Conservation (phyloP, 1,140 invertebrate species). For the Pseudomyrmex gracilis region DNA sequence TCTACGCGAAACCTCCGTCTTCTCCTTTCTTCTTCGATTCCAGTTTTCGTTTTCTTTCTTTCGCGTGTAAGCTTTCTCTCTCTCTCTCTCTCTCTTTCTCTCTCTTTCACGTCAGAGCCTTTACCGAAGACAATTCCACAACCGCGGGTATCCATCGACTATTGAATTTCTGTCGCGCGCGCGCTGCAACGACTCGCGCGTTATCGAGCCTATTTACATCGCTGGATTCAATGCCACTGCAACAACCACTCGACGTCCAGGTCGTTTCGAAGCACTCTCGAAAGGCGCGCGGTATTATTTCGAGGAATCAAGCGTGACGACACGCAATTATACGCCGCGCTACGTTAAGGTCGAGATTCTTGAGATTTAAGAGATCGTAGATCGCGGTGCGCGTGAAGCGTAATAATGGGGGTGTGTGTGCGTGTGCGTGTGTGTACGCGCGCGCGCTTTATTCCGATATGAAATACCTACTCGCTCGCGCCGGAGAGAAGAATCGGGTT, state of each 20-base stretch:
- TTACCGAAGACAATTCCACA: constrained; percentile 72
- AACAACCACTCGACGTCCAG: constrained; percentile 18
- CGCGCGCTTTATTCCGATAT: constrained; percentile 1
- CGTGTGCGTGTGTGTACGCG: background rate
- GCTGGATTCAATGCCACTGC: constrained; percentile 30
- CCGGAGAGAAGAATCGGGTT: background rate
- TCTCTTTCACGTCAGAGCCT: constrained; percentile 50
- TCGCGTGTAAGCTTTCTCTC: background rate
- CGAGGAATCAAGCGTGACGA: constrained; percentile 23
- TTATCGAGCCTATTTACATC: constrained; percentile 70
- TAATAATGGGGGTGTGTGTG: constrained; percentile 4
- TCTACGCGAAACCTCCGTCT: background rate
- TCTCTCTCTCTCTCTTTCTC: background rate
- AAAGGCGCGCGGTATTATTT: constrained; percentile 9
- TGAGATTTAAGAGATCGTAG: constrained; percentile 16
- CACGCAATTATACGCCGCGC: constrained; percentile 27
- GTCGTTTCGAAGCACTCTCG: constrained; percentile 28
- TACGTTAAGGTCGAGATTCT: background rate
- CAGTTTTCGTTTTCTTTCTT: background rate
- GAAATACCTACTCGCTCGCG: constrained; percentile 37
- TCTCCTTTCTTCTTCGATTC: background rate
- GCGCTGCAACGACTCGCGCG: constrained; percentile 58
- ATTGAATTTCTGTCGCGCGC: constrained; percentile 80
- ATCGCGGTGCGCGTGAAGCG: constrained; percentile 4
- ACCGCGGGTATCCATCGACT: constrained; percentile 77